Percentiles rank a stretch among this genome's conserved stretches.
Conservation (phyloP, 2,797 vertebrate species). For the Parauchenoglanis ngamensis region DNA sequence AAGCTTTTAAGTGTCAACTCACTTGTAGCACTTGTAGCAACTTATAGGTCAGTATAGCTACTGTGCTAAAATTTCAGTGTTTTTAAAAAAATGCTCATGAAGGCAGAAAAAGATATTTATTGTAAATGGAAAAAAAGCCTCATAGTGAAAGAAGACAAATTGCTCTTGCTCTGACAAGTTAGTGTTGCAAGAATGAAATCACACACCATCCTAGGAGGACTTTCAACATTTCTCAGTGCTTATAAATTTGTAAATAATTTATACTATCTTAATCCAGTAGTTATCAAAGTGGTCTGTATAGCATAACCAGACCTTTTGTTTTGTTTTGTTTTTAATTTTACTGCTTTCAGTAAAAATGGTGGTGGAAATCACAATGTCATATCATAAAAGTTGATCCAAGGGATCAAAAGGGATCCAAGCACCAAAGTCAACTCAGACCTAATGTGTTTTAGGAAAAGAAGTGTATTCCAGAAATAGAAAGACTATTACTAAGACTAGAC, state of each 20-base stretch:
- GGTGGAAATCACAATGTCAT: too few species aligned
- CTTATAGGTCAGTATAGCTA: not conserved
- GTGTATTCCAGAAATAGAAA: too few species aligned
- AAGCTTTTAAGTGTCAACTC: not conserved
- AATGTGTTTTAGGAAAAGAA: too few species aligned
- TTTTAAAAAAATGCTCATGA: not conserved
- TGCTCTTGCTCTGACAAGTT: not conserved
- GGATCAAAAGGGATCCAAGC: too few species aligned
- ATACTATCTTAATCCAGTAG: too few species aligned
- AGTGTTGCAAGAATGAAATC: not conserved
- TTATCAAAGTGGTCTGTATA: not conserved
- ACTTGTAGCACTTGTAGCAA: not conserved
- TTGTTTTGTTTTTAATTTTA: too few species aligned
- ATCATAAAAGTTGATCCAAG: too few species aligned
- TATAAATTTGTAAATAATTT: not conserved
- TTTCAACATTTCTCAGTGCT: not conserved
- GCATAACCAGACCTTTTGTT: too few species aligned
- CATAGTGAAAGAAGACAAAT: not conserved
- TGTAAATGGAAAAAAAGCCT: not conserved
- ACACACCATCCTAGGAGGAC: not conserved
- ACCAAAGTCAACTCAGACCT: too few species aligned
- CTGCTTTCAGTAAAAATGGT: too few species aligned
- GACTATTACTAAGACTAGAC: too few species aligned
- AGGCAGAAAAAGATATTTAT: not conserved
- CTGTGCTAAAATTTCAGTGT: not conserved